phyloP scores from a whole-genome alignment of 2,888 invertebrate species.

The Cactoblastis cactorum region DNA sequence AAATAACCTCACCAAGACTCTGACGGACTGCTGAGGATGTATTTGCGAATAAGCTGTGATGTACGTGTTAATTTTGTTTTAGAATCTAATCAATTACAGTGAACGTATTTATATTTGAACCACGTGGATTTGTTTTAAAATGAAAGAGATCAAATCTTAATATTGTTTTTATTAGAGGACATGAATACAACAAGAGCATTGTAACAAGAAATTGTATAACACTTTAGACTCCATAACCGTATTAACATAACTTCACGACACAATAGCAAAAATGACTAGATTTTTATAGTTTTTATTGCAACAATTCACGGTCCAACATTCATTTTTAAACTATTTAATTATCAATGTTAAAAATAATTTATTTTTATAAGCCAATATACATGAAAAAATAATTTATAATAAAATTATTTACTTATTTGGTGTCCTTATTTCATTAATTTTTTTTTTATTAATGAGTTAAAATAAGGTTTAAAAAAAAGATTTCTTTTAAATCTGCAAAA shows the following conservation, averaged over 20 bases:
- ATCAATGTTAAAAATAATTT: neutral
- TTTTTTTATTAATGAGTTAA: no score
- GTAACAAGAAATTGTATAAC: conserved; percentile 65
- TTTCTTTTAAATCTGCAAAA: no score
- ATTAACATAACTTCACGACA: conserved; percentile 54
- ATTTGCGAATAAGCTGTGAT: no score
- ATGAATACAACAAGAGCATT: conserved; percentile 65
- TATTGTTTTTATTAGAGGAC: conserved; percentile 62
- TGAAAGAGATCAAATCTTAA: conserved; percentile 7
- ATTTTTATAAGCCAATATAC: neutral
- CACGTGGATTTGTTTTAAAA: neutral
- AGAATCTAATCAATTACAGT: no score
- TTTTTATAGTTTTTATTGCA: conserved; percentile 24
- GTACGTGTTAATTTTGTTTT: no score
- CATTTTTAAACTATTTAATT: neutral
- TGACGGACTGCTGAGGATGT: no score
- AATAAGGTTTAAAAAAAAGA: no score
- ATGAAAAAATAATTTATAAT: neutral
- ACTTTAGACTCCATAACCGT: conserved; percentile 57
- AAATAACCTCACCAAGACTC: no score
- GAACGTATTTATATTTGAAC: neutral
- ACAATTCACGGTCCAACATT: conserved; percentile 21
- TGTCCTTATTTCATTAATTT: neutral
- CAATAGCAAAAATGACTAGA: conserved; percentile 62
- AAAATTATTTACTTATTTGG: neutral